Evolutionary conservation across 2,113 vertebrate species (phyloP).

Genomic region (Chelonoidis abingdonii): DNA sequence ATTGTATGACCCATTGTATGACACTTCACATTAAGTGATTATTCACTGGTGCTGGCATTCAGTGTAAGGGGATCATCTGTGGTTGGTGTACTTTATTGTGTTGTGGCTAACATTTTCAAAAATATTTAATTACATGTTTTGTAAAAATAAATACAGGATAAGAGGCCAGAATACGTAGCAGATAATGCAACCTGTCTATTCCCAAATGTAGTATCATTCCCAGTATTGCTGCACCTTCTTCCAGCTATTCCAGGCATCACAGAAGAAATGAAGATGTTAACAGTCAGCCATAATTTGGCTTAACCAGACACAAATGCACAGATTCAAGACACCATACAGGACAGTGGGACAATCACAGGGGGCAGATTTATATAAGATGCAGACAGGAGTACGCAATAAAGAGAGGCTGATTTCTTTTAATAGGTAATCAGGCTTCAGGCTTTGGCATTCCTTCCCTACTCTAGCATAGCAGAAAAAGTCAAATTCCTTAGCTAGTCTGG

Average conservation of each 20-base stretch:
- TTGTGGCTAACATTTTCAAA: neutral
- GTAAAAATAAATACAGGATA: neutral
- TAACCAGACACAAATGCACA: neutral
- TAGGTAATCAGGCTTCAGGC: neutral
- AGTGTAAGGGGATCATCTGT: neutral
- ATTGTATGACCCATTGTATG: neutral
- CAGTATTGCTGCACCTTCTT: neutral
- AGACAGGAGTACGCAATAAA: neutral
- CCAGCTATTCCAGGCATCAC: neutral
- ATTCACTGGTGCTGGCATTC: neutral
- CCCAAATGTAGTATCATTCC: neutral
- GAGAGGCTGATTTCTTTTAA: neutral
- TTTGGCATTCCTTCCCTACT: neutral
- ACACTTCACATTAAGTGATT: conserved; percentile 13
- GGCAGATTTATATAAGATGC: neutral
- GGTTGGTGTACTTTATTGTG: neutral
- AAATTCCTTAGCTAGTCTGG: neutral
- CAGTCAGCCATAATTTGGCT: neutral
- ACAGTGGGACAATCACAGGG: neutral
- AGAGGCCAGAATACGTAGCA: neutral
- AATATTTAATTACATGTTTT: neutral
- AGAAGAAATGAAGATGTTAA: neutral
- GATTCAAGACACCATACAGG: neutral
- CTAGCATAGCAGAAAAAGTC: neutral
- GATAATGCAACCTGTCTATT: neutral